phyloP scores from a whole-genome alignment of 2,888 invertebrate species.

The Teleiodes luculella region DNA sequence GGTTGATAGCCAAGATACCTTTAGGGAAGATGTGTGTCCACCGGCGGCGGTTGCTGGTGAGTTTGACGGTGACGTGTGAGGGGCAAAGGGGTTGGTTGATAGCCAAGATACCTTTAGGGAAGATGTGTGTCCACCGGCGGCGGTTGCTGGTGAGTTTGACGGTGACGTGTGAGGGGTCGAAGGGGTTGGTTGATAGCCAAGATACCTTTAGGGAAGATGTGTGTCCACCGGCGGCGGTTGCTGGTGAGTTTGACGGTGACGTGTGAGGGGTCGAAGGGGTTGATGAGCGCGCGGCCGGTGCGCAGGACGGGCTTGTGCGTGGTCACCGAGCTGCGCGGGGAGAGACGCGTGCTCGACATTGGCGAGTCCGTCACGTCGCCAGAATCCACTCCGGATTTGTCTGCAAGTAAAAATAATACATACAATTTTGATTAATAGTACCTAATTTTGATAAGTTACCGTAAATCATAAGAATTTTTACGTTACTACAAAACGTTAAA shows the following conservation, averaged over 20 bases:
- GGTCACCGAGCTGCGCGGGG: constrained; percentile 61
- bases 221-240: constrained; percentile 97
- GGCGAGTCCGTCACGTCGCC: constrained; percentile 60
- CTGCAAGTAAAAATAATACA: constrained; percentile 37
- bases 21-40: no score
- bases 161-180: constrained; percentile 89
- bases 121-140: no score
- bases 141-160: no score
- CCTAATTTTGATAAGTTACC: no score
- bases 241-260: constrained; percentile 97
- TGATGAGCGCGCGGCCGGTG: constrained; percentile 93
- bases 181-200: constrained; percentile 99
- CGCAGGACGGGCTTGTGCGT: constrained; percentile 78
- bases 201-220: constrained; percentile 98
- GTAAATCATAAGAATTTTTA: no score
- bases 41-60: no score
- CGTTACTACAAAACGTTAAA: no score
- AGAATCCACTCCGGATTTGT: constrained; percentile 47
- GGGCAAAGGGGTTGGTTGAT: no score
- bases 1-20: no score
- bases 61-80: constrained; percentile 97
- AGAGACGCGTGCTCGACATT: constrained; percentile 47
- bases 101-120: no score
- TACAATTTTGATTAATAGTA: no score
- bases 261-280: constrained; percentile 98